Evolutionary conservation across 2,113 vertebrate genomes (phyloP).

Genomic region (Tringa solitaria): DNA sequence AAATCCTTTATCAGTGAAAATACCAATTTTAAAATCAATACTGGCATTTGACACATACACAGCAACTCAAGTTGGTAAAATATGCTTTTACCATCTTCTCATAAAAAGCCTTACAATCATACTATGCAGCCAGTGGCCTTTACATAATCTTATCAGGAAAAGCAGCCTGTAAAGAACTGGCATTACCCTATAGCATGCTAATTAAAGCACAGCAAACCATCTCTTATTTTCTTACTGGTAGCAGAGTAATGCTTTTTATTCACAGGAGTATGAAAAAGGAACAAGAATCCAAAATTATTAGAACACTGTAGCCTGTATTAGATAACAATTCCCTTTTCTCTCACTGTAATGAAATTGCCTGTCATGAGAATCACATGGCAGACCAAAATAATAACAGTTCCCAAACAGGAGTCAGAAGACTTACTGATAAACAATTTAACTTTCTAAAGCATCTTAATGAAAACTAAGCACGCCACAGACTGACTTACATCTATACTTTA

Average conservation of each 20-base stretch:
- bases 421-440: not conserved
- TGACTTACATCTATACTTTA: not conserved
- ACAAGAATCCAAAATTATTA: not conserved
- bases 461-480: not conserved
- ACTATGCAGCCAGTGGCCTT: not conserved
- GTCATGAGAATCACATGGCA: not conserved
- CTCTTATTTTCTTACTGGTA: not conserved
- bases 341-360: not conserved
- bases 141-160: not conserved
- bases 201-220: not conserved
- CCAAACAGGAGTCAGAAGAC: not conserved
- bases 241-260: not conserved
- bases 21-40: constrained; percentile 9
- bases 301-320: not conserved
- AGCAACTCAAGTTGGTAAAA: not conserved
- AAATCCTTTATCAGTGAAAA: not conserved
- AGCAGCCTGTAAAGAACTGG: not conserved
- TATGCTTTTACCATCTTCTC: not conserved
- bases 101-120: not conserved
- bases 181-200: not conserved
- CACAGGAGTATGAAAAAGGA: not conserved
- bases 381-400: not conserved
- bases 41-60: not conserved
- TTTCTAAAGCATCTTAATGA: not conserved
- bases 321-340: not conserved